Evolutionary conservation across 2,888 invertebrate species (phyloP).

Genomic region (Drosophila setosimentum): DNA sequence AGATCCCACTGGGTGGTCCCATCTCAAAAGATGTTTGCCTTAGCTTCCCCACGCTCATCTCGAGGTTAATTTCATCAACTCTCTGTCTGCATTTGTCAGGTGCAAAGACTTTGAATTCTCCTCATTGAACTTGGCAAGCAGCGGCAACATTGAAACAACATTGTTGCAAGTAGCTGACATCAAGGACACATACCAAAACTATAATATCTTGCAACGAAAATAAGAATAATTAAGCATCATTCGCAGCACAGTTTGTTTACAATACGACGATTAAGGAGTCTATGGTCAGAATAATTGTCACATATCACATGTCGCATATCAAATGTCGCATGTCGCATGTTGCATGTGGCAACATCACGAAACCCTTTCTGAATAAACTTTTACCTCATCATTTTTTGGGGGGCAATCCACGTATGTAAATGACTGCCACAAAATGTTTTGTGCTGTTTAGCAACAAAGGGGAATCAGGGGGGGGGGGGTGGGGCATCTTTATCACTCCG

Average conservation of each 20-base stretch:
- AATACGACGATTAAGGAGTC: conserved; percentile 10
- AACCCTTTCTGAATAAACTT: conserved; percentile 32
- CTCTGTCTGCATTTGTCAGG: conserved; percentile 42
- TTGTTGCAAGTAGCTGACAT: conserved; percentile 3
- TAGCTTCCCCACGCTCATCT: conserved; percentile 3
- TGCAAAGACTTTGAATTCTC: conserved; percentile 18
- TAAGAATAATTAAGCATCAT: neutral
- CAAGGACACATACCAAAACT: conserved; percentile 35
- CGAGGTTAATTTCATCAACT: conserved; percentile 16
- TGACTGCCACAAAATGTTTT: conserved; percentile 60
- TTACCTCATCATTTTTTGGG: neutral
- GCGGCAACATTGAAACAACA: conserved; percentile 1
- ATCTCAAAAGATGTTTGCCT: conserved; percentile 13
- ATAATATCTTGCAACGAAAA: neutral
- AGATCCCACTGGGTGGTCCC: conserved; percentile 71
- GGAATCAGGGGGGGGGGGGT: neutral
- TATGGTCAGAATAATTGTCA: conserved; percentile 21
- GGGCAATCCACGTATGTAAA: conserved; percentile 56
- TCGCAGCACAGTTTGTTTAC: neutral
- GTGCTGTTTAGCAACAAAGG: conserved; percentile 41
- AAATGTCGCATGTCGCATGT: neutral
- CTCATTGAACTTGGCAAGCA: conserved; percentile 50
- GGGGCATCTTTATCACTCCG: conserved; percentile 4
- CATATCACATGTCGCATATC: conserved; percentile 18
- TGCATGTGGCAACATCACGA: neutral